phyloP scores from a whole-genome alignment of 2,113 vertebrate genomes.

The Puffinus mauretanicus region DNA sequence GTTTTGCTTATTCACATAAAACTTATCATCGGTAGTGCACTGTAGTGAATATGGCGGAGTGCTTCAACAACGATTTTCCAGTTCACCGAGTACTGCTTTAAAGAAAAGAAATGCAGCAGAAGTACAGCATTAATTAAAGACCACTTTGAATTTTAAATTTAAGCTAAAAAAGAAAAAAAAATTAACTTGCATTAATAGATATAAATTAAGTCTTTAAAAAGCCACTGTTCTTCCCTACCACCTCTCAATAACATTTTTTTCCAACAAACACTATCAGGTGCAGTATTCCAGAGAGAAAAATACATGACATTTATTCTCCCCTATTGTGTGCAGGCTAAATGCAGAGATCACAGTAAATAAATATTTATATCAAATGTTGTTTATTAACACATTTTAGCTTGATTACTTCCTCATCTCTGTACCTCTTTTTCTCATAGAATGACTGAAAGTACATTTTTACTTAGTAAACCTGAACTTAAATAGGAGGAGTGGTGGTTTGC shows the following conservation, averaged over 20 bases:
- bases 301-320: neutral
- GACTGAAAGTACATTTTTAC: neutral
- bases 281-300: neutral
- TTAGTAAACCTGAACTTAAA: neutral
- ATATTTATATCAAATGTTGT: neutral
- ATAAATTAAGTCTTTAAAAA: neutral
- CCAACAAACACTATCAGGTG: neutral
- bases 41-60: neutral
- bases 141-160: neutral
- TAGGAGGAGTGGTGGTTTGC: neutral
- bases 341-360: neutral
- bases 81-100: neutral
- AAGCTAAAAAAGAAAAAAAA: neutral
- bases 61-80: neutral
- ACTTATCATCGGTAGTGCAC: neutral
- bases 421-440: neutral
- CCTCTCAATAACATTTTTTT: neutral
- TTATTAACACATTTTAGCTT: neutral
- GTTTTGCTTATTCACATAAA: neutral
- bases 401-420: neutral
- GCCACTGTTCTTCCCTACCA: neutral
- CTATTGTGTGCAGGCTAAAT: neutral
- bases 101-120: neutral
- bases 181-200: neutral
- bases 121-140: neutral